A percentile compares a stretch with the other conserved stretches of the same genome.
Conservation (phyloP, 2,113 vertebrate genomes). For the Festucalex cinctus region DNA sequence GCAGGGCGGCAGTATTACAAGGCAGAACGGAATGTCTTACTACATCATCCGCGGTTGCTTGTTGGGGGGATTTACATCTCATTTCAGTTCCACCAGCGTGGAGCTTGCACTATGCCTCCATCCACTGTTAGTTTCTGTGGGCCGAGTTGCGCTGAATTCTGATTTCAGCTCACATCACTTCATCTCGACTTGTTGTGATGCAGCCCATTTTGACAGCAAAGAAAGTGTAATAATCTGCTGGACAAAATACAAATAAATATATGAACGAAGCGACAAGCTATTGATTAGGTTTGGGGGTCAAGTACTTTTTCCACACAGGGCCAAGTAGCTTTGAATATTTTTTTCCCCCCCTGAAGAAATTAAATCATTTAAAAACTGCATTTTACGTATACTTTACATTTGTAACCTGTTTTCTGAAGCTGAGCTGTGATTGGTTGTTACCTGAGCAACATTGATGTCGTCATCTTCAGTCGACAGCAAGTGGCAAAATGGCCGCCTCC, state of each 20-base stretch:
- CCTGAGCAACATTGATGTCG: too few relatives aligned
- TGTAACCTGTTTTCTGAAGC: too few relatives aligned
- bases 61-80: slow-evolving; percentile 12
- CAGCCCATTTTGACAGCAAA: background rate
- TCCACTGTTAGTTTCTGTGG: slow-evolving; percentile 3
- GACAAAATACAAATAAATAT: background rate
- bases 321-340: too few relatives aligned
- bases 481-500: too few relatives aligned
- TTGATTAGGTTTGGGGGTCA: too few relatives aligned
- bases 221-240: background rate
- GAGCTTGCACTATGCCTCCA: slow-evolving; percentile 11
- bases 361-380: too few relatives aligned
- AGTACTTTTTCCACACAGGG: too few relatives aligned
- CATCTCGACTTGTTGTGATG: background rate
- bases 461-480: too few relatives aligned
- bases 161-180: background rate
- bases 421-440: too few relatives aligned
- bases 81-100: background rate
- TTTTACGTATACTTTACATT: too few relatives aligned
- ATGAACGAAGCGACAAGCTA: too few relatives aligned
- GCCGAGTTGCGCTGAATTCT: slow-evolving; percentile 11
- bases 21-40: background rate
- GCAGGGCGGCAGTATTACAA: background rate
- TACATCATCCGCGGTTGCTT: slow-evolving; percentile 14
- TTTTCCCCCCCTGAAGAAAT: too few relatives aligned